Evolutionary conservation across 2,113 vertebrate species (phyloP).

Genomic region (Setophaga petechia): DNA sequence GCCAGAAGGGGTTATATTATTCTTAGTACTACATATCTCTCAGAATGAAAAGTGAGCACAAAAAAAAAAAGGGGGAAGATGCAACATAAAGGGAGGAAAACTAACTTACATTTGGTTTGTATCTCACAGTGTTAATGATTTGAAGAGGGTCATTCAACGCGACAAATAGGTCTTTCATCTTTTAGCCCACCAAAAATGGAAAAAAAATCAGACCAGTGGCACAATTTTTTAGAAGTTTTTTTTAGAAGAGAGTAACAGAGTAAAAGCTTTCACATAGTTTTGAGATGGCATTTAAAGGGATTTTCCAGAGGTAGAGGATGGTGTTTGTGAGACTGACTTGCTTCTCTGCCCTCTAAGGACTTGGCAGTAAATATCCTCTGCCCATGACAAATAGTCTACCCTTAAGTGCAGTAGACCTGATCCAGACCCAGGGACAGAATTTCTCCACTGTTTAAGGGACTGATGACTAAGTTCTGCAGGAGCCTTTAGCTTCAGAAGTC

Average conservation of each 20-base stretch:
- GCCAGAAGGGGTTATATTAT: conserved; percentile 49
- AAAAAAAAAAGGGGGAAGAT: background rate
- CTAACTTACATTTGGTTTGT: background rate
- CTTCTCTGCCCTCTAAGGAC: background rate
- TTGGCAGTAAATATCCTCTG: background rate
- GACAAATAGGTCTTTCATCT: background rate
- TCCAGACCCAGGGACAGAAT: background rate
- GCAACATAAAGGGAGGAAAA: background rate
- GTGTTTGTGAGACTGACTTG: background rate
- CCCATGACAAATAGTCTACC: background rate
- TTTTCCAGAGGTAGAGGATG: background rate
- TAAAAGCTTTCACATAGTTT: background rate
- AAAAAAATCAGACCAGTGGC: background rate
- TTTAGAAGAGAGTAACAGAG: background rate
- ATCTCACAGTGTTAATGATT: background rate
- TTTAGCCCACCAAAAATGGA: background rate
- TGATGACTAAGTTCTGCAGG: background rate
- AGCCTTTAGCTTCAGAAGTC: background rate
- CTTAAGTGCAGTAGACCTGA: background rate
- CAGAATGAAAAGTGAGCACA: conserved; percentile 10
- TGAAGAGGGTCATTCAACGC: background rate
- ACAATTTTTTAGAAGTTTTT: background rate
- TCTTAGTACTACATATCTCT: background rate
- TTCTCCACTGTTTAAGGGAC: background rate
- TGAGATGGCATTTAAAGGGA: background rate